These are phyloP conservation scores for Selenia dentaria DNA, from an alignment of 2,888 invertebrate species.

Conservation along the genomic window DNA sequence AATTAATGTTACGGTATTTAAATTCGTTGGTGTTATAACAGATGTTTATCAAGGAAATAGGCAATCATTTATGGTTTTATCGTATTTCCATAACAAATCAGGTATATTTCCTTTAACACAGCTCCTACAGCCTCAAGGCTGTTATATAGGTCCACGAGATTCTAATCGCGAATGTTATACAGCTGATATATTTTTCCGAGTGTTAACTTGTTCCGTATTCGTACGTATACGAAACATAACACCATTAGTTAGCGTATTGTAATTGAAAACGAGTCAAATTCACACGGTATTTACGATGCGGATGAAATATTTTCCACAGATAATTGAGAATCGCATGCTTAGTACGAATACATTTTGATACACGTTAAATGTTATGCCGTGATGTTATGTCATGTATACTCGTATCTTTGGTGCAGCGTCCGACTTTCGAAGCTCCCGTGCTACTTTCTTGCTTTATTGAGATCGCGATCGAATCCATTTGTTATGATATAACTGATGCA, in stretches of 20 bases:
- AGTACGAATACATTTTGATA: slow-evolving; percentile 18
- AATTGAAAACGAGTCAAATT: slow-evolving; percentile 26
- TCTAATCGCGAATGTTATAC: slow-evolving; percentile 32
- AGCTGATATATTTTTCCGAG: slow-evolving; percentile 39
- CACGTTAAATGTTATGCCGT: slow-evolving; percentile 5
- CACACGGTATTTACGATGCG: slow-evolving; percentile 28
- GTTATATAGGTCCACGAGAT: slow-evolving; percentile 21
- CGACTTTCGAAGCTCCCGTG: slow-evolving; percentile 42
- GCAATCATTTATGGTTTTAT: no score
- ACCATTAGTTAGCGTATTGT: slow-evolving; percentile 20
- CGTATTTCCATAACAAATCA: no score
- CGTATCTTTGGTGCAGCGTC: slow-evolving; percentile 35
- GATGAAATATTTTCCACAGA: slow-evolving; percentile 27
- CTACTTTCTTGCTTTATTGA: slow-evolving; percentile 35
- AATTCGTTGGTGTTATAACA: no score
- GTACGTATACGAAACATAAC: slow-evolving; percentile 38
- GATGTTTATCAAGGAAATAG: no score
- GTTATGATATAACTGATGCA: slow-evolving; percentile 23
- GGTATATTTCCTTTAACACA: slow-evolving; percentile 22
- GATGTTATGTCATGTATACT: slow-evolving; percentile 44
- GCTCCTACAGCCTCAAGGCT: slow-evolving; percentile 15
- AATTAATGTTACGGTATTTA: no score
- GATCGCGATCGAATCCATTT: slow-evolving; percentile 48
- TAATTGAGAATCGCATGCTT: slow-evolving; percentile 24
- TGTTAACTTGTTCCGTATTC: slow-evolving; percentile 42